Evolutionary conservation across 2,113 vertebrate species (phyloP), one percentile per base, ranked within the genome.

Genomic region (Emydura subglobosa): DNA sequence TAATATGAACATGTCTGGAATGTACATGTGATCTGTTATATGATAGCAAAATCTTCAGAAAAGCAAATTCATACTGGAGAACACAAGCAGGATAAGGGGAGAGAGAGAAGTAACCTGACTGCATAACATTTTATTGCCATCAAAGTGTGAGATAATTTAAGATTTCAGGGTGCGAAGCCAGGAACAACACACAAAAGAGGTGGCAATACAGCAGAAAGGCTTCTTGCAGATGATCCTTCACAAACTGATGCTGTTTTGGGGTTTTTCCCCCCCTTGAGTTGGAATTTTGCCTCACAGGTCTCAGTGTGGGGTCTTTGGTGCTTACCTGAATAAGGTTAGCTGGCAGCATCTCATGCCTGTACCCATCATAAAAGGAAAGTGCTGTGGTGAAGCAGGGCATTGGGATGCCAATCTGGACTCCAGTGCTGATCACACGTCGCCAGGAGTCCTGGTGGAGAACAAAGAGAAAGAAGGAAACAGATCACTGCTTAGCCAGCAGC

Each of bases 381-480:
- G 99, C 99, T 0, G 99, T 99, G 91, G 99, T 99, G 98, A 99
- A 99, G 92, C 99, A 99, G 49, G 99, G 99, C 99, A 99, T 99
- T 7, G 99, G 99, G 92, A 99, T 99, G 21, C 99, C 99, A 4
- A 97, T 96, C 97, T 99, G 99, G 53, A 99, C 99, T 1, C 99
- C 99, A 1, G 98, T 98, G 86, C 99, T 98, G 91, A 99, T 96
- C 1, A 98, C 97, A 82, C 97, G 98, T 82, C 99, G 98, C 99
- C 99, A 99, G 0, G 99, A 99, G 34, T 98, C 99, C 99, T 99
- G 92, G 4, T 2, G 59, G 31, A 51, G 82, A 21, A 72, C 3
- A 44, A 4, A 47, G 24, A 44, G 21, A 4, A 6, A 1, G 22
- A 25, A 47, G 79, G 9, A 50, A 86, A 54, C 3, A 3, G 1